phyloP scores from a whole-genome alignment of 2,113 vertebrate species.

The Centropristis striata region DNA sequence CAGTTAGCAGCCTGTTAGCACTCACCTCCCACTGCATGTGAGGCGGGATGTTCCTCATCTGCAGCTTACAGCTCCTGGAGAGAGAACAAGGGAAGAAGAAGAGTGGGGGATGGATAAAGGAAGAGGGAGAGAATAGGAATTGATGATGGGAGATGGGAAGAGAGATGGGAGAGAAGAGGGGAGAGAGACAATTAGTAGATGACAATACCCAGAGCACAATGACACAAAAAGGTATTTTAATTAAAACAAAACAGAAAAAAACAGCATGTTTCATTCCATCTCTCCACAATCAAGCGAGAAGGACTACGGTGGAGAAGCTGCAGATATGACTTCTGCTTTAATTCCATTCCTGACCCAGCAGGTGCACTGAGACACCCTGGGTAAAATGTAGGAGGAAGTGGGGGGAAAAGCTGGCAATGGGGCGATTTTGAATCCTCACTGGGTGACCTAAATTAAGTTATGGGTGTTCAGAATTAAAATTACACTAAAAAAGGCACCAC shows the following conservation, averaged over 20 bases:
- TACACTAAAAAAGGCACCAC: conserved; percentile 5
- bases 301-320: conserved; percentile 18
- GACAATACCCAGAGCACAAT: conserved; percentile 29
- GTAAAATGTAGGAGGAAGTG: conserved; percentile 28
- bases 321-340: conserved; percentile 34
- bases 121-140: conserved; percentile 10
- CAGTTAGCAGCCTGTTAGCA: conserved; percentile 73
- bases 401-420: neutral
- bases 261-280: neutral
- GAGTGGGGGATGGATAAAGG: conserved; percentile 22
- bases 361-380: conserved; percentile 36
- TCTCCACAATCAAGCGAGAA: neutral
- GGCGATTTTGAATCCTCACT: conserved; percentile 17
- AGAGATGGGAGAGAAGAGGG: conserved; percentile 6
- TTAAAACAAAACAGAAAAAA: neutral
- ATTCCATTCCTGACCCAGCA: conserved; percentile 45
- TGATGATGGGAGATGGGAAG: conserved; percentile 31
- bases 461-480: conserved; percentile 27
- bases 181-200: conserved; percentile 35
- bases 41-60: conserved; percentile 96
- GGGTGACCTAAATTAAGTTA: conserved; percentile 27
- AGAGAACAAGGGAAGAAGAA: conserved; percentile 44
- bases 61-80: conserved; percentile 94
- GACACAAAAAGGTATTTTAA: conserved; percentile 16
- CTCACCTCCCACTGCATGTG: conserved; percentile 98